Evolutionary conservation across 2,113 vertebrate genomes (phyloP), one percentile per base, ranked within the genome.

Genomic region (Ranitomeya variabilis): DNA sequence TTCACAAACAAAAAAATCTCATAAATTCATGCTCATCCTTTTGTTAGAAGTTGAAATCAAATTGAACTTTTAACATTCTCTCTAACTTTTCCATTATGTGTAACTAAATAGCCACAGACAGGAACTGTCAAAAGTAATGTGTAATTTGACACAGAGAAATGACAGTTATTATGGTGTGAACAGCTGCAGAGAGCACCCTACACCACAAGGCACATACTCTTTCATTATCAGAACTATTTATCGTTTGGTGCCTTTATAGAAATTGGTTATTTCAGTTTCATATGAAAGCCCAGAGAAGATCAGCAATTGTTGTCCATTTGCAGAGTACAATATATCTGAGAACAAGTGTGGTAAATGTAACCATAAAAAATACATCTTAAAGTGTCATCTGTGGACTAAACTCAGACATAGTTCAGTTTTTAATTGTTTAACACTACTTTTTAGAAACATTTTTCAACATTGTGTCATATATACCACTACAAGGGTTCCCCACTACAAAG

Each of bases 101-200:
- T 79, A 77, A 82, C 82, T 84, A 85, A 89, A 89, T 85, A 89
- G 82, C 82, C 82, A 89, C 51, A 71, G 82, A 89, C 74, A 85
- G 74, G 71, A 76, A 89, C 82, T 89, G 81, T 60, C 87, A 89
- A 79, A 89, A 67, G 82, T 78, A 85, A 89, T 85, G 87, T 89
- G 87, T 89, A 89, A 89, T 89, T 89, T 89, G 82, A 89, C 87
- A 85, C 81, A 85, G 87, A 84, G 60, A 84, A 89, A 89, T 85
- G 81, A 89, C 87, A 79, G 87, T 89, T 89, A 85, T 89, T 89
- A 85, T 45, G 69, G 45, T 18, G 55, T 89, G 73, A 85, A 77
- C 81, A 85, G 73, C 82, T 85, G 71, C 51, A 62, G 73, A 79
- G 87, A 89, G 59, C 87, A 79, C 83, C 73, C 81, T 79, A 76